Evolutionary conservation across 2,888 invertebrate genomes (phyloP).

Genomic region (Tyria jacobaeae): DNA sequence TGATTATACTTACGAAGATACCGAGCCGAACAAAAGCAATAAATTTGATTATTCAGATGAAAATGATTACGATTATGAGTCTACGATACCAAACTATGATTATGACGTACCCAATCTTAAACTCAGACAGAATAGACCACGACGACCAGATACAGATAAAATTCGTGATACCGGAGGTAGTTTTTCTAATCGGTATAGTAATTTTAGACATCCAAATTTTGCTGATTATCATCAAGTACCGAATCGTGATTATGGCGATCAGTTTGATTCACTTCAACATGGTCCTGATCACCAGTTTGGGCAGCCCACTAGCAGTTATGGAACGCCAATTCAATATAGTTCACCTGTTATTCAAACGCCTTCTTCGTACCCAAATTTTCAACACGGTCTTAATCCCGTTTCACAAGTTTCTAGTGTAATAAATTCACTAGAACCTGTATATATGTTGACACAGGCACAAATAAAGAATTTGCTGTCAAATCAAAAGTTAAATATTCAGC

Average conservation of each 20-base stretch:
- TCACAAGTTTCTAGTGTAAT: slow-evolving; percentile 35
- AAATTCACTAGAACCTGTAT: slow-evolving; percentile 69
- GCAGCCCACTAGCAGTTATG: slow-evolving; percentile 22
- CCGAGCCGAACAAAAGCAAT: slow-evolving; percentile 41
- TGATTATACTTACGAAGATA: slow-evolving; percentile 40
- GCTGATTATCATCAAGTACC: slow-evolving; percentile 32
- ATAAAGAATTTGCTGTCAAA: slow-evolving; percentile 71
- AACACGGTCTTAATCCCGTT: slow-evolving; percentile 10
- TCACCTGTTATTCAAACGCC: slow-evolving; percentile 15
- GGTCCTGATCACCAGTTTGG: slow-evolving; percentile 15
- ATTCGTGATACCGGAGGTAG: slow-evolving; percentile 17
- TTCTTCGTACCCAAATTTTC: slow-evolving; percentile 6
- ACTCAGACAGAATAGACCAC: slow-evolving; percentile 13
- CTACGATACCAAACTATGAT: slow-evolving; percentile 41
- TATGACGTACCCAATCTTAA: slow-evolving; percentile 21
- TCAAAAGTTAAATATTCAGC: slow-evolving; percentile 74
- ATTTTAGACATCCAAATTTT: slow-evolving; percentile 32
- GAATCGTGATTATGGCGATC: slow-evolving; percentile 18
- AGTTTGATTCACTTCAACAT: slow-evolving; percentile 29
- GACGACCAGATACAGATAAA: slow-evolving; percentile 17
- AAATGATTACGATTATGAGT: slow-evolving; percentile 53
- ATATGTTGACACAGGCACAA: slow-evolving; percentile 75
- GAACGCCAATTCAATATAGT: slow-evolving; percentile 17
- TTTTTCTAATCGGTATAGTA: slow-evolving; percentile 31
- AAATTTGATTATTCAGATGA: slow-evolving; percentile 42